Evolutionary conservation across 1,140 invertebrate species (phyloP), one percentile per base, ranked within the genome.

Genomic region (Caenorhabditis latens): DNA sequence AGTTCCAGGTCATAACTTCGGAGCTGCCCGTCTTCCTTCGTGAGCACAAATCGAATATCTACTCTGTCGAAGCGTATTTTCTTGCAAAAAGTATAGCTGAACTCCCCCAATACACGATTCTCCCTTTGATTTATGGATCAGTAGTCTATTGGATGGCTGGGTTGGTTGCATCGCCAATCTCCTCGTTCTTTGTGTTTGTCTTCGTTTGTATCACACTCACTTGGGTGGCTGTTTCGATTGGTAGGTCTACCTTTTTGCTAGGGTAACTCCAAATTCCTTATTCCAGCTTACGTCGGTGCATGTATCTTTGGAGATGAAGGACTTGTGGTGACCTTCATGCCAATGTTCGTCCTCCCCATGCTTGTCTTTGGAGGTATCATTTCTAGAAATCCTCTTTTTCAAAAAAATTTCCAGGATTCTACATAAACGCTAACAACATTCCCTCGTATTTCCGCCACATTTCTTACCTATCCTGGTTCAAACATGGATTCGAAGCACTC

Each of bases 381-480:
- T 40, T 14, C 21, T 6, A 3, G 14, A 5, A 46, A 75, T 19
- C 46, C n/a, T 9, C 7, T 1, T 16, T 1, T 24, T 7, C 0
- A 40, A 43, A 14, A 0, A 4, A 43, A 3, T 75, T 32, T 55
- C 24, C 0, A 58, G 97, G 97, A 79, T 98, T 97, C 93, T 98
- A 98, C 93, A 93, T 99, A 19, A 98, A 98, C 92, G 93, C 84
- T 90, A 96, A 96, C 4, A 96, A 96, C 0, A 95, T 97, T 50
- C 97, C 97, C 1, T 93, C 94, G 0, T 98, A 97, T 91, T 95
- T 98, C 82, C 94, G 95, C 83, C 98, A 97, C 97, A 93, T 98
- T 84, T 96, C 96, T 16, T 96, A 97, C 93, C 93, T 98, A 21
- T 98, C 97, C 0, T 98, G 97, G 97, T 98, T 98, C 93, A 95